Evolutionary conservation across 2,113 vertebrate genomes (phyloP).

Genomic region (Heloderma charlesbogerti): DNA sequence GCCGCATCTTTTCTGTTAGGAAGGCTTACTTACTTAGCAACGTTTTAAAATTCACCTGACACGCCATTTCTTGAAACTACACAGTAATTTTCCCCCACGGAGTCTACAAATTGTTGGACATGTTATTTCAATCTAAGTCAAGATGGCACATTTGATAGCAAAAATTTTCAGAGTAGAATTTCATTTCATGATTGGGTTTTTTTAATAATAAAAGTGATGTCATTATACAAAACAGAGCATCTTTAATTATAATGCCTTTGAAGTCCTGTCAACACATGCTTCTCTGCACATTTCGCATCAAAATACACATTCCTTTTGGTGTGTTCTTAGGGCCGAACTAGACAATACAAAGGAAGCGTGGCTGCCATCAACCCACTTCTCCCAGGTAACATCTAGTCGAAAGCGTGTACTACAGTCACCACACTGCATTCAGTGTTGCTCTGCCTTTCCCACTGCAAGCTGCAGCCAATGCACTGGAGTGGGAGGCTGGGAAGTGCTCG

Average conservation of each 20-base stretch:
- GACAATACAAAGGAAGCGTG: neutral
- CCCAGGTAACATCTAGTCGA: neutral
- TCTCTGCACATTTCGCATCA: neutral
- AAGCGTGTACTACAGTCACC: neutral
- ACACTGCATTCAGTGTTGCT: neutral
- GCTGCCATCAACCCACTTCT: no score
- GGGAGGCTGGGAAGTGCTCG: neutral
- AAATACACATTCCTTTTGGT: conserved; percentile 5
- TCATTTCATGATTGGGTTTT: neutral
- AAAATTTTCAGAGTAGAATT: neutral
- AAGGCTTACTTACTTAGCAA: neutral
- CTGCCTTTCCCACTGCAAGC: neutral
- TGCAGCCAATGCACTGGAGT: neutral
- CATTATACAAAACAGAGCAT: neutral
- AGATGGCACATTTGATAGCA: conserved; percentile 16
- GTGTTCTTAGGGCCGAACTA: neutral
- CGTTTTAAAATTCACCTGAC: conserved; percentile 6
- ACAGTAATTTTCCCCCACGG: neutral
- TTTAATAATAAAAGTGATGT: neutral
- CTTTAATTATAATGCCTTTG: neutral
- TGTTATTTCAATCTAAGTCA: conserved; percentile 8
- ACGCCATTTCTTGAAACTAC: neutral
- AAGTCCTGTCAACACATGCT: neutral
- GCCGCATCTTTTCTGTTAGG: neutral
- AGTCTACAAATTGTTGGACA: neutral